These are phyloP conservation scores for Pithys albifrons DNA, from an alignment of 2,113 vertebrate species.

Conservation along the genomic window DNA sequence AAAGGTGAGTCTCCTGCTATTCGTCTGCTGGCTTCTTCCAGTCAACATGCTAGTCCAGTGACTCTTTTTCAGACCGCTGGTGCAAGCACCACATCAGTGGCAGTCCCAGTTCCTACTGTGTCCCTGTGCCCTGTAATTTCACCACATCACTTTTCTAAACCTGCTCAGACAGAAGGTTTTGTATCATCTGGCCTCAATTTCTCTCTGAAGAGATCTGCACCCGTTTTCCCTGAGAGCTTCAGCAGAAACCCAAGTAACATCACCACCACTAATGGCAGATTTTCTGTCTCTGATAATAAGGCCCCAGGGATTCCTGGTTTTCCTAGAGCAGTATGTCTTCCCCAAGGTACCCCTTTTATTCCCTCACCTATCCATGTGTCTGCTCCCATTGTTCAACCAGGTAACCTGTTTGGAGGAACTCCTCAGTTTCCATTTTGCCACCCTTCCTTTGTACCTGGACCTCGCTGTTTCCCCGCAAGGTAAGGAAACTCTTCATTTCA, in stretches of 20 bases:
- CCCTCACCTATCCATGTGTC: conserved; percentile 60
- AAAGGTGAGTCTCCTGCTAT: conserved; percentile 69
- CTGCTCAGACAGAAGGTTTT: conserved; percentile 56
- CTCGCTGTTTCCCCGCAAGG: conserved; percentile 78
- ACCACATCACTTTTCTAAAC: conserved; percentile 54
- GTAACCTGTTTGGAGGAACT: conserved; percentile 54
- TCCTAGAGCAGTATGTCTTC: conserved; percentile 62
- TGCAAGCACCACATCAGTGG: conserved; percentile 58
- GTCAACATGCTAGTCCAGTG: conserved; percentile 65
- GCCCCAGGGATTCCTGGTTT: conserved; percentile 57
- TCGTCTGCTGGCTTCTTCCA: conserved; percentile 56
- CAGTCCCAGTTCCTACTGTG: conserved; percentile 51
- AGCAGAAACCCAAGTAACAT: conserved; percentile 56
- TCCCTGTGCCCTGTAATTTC: conserved; percentile 51
- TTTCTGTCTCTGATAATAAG: conserved; percentile 55
- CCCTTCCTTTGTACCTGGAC: conserved; percentile 73
- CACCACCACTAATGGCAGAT: conserved; percentile 58
- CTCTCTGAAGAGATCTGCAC: conserved; percentile 63
- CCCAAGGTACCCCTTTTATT: conserved; percentile 53
- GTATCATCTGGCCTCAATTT: conserved; percentile 40
- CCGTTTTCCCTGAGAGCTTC: conserved; percentile 59
- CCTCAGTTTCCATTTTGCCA: conserved; percentile 70
- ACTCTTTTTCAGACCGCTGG: conserved; percentile 72
- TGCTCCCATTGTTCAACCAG: conserved; percentile 51
- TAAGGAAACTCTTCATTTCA: conserved; percentile 55